These are phyloP conservation scores for Connochaetes taurinus DNA, from an alignment of 2,113 vertebrate genomes.

Conservation along the genomic window DNA sequence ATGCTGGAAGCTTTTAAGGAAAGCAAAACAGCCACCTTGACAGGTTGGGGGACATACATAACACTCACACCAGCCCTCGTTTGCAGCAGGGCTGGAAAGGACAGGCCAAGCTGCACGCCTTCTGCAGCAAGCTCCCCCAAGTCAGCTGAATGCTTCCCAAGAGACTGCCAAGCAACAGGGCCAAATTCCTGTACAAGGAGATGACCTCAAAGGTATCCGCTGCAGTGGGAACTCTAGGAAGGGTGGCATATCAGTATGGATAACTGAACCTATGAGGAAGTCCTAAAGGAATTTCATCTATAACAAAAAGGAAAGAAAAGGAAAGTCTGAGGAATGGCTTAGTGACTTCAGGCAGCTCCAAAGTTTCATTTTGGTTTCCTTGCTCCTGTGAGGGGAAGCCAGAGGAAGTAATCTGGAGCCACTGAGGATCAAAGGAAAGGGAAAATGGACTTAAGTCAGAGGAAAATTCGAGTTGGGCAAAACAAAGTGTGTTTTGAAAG, in stretches of 20 bases:
- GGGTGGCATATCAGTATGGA: neutral
- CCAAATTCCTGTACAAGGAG: neutral
- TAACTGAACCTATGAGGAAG: neutral
- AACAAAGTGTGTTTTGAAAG: neutral
- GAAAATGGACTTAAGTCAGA: neutral
- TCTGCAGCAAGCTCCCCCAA: neutral
- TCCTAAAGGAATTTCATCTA: neutral
- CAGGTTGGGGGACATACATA: neutral
- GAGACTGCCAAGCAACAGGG: accelerated
- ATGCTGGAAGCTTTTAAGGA: neutral
- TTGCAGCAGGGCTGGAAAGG: neutral
- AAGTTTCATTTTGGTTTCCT: neutral
- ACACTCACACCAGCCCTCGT: neutral
- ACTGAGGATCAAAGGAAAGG: neutral
- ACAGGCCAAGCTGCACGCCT: neutral
- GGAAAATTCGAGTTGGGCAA: neutral
- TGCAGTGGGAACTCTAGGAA: neutral
- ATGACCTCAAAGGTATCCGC: neutral
- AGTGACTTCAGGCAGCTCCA: neutral
- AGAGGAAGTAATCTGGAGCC: neutral
- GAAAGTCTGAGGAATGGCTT: neutral
- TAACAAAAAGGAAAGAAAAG: neutral
- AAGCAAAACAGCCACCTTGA: neutral
- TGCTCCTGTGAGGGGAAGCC: neutral
- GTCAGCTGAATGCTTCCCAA: neutral